Evolutionary conservation across 1,140 invertebrate species (phyloP), one percentile per base, ranked within the genome.

Genomic region (Tetragonula clypearis): DNA sequence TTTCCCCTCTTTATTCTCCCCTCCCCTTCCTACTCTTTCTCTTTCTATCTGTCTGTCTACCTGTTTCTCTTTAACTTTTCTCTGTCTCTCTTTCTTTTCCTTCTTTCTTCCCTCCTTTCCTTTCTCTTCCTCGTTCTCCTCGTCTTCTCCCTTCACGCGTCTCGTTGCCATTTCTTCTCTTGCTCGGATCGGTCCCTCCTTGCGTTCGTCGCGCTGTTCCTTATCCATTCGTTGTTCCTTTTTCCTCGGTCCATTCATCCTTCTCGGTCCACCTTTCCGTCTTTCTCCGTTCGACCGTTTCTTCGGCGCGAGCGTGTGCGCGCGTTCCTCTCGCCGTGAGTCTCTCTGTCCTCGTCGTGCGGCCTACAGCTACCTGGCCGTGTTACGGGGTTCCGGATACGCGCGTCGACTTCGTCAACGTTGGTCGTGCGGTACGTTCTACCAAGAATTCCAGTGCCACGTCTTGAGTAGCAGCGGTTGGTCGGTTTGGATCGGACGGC

Each of bases 371-470:
- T 84, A 79, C 82, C 82, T 84, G 82, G 82, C 68, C 82, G 82
- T 72, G 76, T 84, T 84, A 84, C 82, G 41, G 76, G 76, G 76
- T 84, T 88, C 87, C 87, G 87, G 83, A 88, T 88, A 79, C 84
- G 82, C 79, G 71, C 83, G 79, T 69, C 79, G 88, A 68, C 87
- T 89, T 83, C 79, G 84, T 86, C 87, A 86, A 83, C 84, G 84
- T 77, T 84, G 79, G 41, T 79, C 86, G 84, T 84, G 80, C 71
- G 82, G 76, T 84, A 71, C 68, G 56, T 60, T 72, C 68, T n/a
- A 35, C 53, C 68, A 55, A 79, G 76, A 88, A 86, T 89, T 88
- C 68, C 88, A 88, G 87, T 88, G 88, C 86, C 86, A 88, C 88
- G 88, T 89, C 82, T 88, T 68, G 87, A 55, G 73, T 85, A 68